Percentiles rank a stretch among this genome's conserved stretches.
These are phyloP conservation scores for Heterotilapia buettikoferi DNA, from an alignment of 2,113 vertebrate species.

Conservation along the genomic window DNA sequence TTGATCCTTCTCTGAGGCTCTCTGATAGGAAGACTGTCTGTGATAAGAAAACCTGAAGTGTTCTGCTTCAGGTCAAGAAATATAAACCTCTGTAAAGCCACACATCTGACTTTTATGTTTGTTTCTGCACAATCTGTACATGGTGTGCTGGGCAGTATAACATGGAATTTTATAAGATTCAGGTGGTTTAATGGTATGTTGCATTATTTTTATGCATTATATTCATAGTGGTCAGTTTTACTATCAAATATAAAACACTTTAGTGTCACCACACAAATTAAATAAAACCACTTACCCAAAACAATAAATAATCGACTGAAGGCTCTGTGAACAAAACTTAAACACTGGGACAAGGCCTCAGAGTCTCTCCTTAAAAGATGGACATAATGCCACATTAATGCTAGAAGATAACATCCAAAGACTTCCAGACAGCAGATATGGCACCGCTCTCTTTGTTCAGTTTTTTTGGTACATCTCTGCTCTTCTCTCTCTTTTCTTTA, in stretches of 20 bases:
- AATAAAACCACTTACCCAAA: background rate
- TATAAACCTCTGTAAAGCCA: background rate
- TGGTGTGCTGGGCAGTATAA: background rate
- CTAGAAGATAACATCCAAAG: background rate
- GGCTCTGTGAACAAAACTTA: background rate
- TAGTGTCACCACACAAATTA: background rate
- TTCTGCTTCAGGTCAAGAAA: background rate
- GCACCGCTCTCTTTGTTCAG: background rate
- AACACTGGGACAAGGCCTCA: background rate
- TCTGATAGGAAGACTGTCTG: background rate
- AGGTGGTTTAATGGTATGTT: background rate
- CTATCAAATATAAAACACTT: background rate
- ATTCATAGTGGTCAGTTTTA: background rate
- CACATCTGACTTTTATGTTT: background rate
- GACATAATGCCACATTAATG: background rate
- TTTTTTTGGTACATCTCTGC: background rate
- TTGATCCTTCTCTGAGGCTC: background rate
- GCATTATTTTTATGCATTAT: background rate
- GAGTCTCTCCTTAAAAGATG: background rate
- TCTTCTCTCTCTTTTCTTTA: background rate
- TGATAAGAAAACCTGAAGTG: background rate
- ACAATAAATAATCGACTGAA: background rate
- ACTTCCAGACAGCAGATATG: background rate
- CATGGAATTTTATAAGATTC: background rate
- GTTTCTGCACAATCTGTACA: background rate